A percentile compares a stretch with the other conserved stretches of the same genome.
Conservation (phyloP, 2,113 vertebrate species). For the Pterocles burchelli region DNA sequence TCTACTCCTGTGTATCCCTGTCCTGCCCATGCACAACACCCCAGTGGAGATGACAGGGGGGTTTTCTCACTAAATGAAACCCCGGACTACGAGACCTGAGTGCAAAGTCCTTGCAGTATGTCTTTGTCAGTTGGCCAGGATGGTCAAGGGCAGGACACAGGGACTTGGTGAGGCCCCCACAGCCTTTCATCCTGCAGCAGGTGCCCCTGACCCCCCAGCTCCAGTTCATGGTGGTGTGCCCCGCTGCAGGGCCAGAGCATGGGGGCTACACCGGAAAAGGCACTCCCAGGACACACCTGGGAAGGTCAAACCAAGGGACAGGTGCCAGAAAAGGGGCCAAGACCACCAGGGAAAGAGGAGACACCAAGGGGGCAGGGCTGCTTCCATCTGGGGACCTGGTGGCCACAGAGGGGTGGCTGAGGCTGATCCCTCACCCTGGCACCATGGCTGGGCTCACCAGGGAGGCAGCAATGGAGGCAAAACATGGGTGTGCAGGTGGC, state of each 20-base stretch:
- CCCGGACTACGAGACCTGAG: background rate
- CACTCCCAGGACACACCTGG: background rate
- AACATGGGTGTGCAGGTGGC: background rate
- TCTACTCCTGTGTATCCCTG: background rate
- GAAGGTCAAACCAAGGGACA: background rate
- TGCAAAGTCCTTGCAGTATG: background rate
- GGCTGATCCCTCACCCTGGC: accelerated
- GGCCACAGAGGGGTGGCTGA: background rate
- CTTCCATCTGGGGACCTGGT: background rate
- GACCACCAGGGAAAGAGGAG: background rate
- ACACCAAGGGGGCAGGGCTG: accelerated
- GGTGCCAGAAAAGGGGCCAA: background rate
- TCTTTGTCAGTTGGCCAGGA: background rate
- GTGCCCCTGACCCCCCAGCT: accelerated
- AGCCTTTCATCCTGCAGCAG: background rate
- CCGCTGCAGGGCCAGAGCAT: background rate
- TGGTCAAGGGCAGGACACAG: background rate
- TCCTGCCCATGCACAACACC: background rate
- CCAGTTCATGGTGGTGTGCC: background rate
- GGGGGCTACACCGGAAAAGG: background rate
- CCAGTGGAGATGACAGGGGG: background rate
- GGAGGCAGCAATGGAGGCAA: background rate
- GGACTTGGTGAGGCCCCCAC: background rate
- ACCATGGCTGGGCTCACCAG: accelerated
- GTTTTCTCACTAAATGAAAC: background rate